A percentile compares a stretch with the other conserved stretches of the same genome.
These are phyloP conservation scores for Escarpia spicata DNA, from an alignment of 2,888 invertebrate species.

Conservation along the genomic window DNA sequence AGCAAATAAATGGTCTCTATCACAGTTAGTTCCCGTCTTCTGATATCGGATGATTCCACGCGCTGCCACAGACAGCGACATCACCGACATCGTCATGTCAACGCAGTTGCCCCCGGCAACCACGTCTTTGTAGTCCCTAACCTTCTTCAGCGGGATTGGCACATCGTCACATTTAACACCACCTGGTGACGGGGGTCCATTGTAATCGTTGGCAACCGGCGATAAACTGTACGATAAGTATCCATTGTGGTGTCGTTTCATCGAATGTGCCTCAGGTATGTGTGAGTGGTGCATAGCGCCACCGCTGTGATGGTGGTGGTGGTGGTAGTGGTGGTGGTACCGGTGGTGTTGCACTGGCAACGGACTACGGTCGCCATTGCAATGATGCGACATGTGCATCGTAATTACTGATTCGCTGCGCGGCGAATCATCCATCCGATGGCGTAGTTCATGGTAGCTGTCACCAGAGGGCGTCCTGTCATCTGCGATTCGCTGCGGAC, in stretches of 20 bases:
- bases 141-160: not conserved
- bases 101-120: not conserved
- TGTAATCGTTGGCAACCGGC: not conserved
- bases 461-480: not conserved
- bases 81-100: constrained; percentile 11
- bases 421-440: not conserved
- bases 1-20: not conserved
- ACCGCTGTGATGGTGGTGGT: not conserved
- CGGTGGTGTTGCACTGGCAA: not conserved
- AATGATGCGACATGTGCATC: not conserved
- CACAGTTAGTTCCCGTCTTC: not conserved
- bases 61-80: not conserved
- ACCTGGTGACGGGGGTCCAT: not conserved
- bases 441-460: not conserved
- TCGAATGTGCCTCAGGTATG: not conserved
- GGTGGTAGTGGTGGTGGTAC: not conserved
- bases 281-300: not conserved
- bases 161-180: not conserved
- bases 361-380: not conserved
- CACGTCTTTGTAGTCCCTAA: not conserved
- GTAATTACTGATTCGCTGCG: not conserved
- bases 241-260: not conserved
- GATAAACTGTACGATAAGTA: not conserved
- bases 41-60: not conserved
- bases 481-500: not conserved